Evolutionary conservation across 2,797 vertebrate species (phyloP), one percentile per base, ranked within the genome.

Genomic region (Valencia hispanica): DNA sequence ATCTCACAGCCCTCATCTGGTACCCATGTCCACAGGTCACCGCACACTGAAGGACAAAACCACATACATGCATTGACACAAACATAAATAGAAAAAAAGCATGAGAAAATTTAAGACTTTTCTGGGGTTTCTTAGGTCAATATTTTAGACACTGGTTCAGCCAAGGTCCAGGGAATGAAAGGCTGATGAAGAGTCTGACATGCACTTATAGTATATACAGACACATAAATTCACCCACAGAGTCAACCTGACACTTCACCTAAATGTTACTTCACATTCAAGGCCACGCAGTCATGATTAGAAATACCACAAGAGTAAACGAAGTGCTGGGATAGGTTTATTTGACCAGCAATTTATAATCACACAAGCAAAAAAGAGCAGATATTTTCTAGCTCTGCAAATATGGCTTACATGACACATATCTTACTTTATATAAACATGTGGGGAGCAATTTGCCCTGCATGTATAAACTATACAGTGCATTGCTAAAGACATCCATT

Each of bases 1-100:
- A 99, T 72, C 93, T 94, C 34, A 99, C 97, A 7, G 96, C 96
- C 70, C 98, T 96, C 89, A 96, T 94, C 93, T 97, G 97, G 93
- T 97, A 97, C 5, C 98, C 97, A 0, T 85, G 96, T 57, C 97
- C 97, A 80, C 98, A 99, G 0, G 96, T 97, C 75, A 96, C 96
- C 4, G 96, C 77, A 86, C 98, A 99, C 98, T 99, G 92, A 70
- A 80, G 87, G 79, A 83, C 61, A 86, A 76, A 86, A 79, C 80
- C 70, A 82, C 77, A 86, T 57, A 89, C 78, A 80, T 39, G 8
- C 48, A 66, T 45, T 45, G 59, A 83, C 53, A 86, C 51, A 81
- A 63, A n/a, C 36, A 70, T 11, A 73, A 75, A 47, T 27, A 45
- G n/a, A 59, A 72, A 79, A 84, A 78, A 68, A 84, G 41, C 6